These are phyloP conservation scores for Drosophila koepferae DNA, from an alignment of 2,888 invertebrate genomes.

Conservation along the genomic window DNA sequence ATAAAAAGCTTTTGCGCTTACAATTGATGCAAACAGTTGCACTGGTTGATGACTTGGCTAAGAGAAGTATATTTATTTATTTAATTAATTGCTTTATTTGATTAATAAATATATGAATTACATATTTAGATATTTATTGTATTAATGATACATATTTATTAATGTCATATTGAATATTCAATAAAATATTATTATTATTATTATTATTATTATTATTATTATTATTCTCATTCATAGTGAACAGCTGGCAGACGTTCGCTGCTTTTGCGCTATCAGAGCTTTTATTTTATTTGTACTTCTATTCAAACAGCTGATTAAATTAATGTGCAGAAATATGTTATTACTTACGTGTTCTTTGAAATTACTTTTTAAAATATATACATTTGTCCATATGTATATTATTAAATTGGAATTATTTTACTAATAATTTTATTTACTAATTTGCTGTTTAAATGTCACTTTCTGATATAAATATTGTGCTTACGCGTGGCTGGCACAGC, in stretches of 20 bases:
- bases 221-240: not conserved
- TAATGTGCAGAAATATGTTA: not conserved
- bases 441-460: not conserved
- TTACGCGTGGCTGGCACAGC: constrained; percentile 18
- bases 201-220: too few relatives aligned
- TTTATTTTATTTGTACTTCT: not conserved
- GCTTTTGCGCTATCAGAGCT: not conserved
- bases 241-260: not conserved
- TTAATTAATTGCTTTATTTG: not conserved
- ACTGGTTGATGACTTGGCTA: not conserved
- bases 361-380: not conserved
- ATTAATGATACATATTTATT: too few relatives aligned
- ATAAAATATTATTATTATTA: too few relatives aligned
- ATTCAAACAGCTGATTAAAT: constrained; percentile 2
- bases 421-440: not conserved
- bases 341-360: constrained; percentile 2
- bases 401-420: not conserved
- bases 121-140: not conserved
- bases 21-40: too few relatives aligned
- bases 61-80: not conserved
- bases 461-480: not conserved
- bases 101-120: not conserved
- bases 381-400: not conserved
- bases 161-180: too few relatives aligned
- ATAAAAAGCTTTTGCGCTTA: too few relatives aligned